phyloP scores from a whole-genome alignment of 2,797 vertebrate species.

The Balearica regulorum region DNA sequence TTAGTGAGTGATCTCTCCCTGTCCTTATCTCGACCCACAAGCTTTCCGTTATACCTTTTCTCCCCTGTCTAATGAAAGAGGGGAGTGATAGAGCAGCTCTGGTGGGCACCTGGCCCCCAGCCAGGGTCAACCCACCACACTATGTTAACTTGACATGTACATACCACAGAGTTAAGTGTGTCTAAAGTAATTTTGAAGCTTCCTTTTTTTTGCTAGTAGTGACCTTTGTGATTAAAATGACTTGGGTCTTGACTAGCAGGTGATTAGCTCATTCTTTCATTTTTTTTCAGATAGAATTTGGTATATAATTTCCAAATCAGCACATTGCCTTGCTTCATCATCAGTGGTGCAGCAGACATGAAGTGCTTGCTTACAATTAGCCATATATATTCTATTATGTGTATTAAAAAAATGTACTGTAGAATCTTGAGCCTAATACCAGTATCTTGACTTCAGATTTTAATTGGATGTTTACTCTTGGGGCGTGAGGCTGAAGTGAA shows the following conservation, averaged over 20 bases:
- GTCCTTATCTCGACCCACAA: too few species aligned
- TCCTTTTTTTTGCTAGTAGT: not conserved
- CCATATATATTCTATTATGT: not conserved
- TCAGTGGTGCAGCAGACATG: not conserved
- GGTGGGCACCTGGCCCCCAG: too few species aligned
- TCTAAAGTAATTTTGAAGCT: not conserved
- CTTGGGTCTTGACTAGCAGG: not conserved
- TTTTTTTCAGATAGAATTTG: not conserved
- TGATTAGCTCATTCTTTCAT: not conserved
- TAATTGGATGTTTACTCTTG: constrained; percentile 65
- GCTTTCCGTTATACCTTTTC: too few species aligned
- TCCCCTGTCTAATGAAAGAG: too few species aligned
- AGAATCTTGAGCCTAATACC: constrained; percentile 19
- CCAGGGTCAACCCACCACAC: too few species aligned
- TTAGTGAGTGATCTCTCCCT: too few species aligned
- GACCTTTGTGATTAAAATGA: not conserved
- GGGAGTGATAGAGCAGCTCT: too few species aligned
- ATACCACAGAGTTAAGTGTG: not conserved
- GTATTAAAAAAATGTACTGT: not conserved
- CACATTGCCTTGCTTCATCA: not conserved
- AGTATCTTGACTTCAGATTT: constrained; percentile 44
- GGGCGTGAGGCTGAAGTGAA: constrained; percentile 46
- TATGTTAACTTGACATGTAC: not conserved
- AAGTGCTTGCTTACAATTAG: not conserved
- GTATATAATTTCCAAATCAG: not conserved